Percentiles rank a stretch among this genome's conserved stretches.
phyloP scores from a whole-genome alignment of 2,888 invertebrate genomes.

The Taenaris catops region DNA sequence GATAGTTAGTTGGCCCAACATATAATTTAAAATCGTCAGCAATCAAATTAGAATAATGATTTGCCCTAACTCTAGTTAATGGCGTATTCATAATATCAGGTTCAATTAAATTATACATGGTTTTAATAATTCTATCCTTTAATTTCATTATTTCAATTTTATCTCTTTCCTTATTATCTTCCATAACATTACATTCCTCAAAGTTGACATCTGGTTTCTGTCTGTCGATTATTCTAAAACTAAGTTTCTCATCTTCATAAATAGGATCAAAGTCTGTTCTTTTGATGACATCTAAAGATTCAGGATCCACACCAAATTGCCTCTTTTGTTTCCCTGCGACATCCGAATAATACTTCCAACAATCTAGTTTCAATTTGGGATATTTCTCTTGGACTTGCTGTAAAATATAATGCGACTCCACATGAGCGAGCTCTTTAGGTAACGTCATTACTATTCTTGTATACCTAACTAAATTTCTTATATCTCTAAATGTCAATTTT shows the following conservation, averaged over 20 bases:
- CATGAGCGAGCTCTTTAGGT: conserved; percentile 52
- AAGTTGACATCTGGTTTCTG: conserved; percentile 53
- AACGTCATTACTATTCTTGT: conserved; percentile 59
- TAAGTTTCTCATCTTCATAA: conserved; percentile 48
- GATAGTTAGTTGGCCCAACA: conserved; percentile 58
- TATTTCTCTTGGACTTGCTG: conserved; percentile 43
- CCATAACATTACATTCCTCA: conserved; percentile 36
- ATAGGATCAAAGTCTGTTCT: conserved; percentile 49
- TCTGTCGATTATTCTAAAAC: conserved; percentile 58
- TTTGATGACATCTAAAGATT: conserved; percentile 57
- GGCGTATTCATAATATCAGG: conserved; percentile 45
- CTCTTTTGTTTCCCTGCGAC: conserved; percentile 65
- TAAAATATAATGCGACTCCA: conserved; percentile 53
- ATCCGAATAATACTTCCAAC: conserved; percentile 68
- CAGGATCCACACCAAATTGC: conserved; percentile 67
- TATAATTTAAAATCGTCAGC: conserved; percentile 63
- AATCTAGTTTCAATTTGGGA: conserved; percentile 54
- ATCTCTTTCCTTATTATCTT: conserved; percentile 31
- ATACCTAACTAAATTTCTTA: conserved; percentile 53
- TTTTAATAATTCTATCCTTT: conserved; percentile 40
- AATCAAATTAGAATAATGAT: conserved; percentile 58
- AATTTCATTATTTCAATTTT: conserved; percentile 33
- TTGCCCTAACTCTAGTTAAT: conserved; percentile 49
- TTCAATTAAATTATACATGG: conserved; percentile 50
- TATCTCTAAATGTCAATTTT: conserved; percentile 53